Percentiles rank a stretch among this genome's conserved stretches.
These are phyloP conservation scores for Hybos culiciformis DNA, from an alignment of 2,888 invertebrate genomes.

Conservation along the genomic window DNA sequence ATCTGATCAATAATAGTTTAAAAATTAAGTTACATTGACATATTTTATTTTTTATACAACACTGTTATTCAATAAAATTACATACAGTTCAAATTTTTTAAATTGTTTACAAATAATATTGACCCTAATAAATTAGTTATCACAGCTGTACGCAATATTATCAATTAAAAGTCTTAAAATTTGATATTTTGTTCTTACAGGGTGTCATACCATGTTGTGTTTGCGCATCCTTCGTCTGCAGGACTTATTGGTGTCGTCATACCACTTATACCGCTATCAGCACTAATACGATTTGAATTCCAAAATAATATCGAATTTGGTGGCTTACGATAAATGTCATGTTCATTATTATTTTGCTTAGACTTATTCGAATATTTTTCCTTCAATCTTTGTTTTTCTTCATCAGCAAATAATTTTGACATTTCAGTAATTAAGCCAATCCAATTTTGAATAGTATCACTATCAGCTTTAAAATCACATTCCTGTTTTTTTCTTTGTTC, in stretches of 20 bases:
- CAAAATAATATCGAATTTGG: conserved; percentile 28
- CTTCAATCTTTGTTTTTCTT: conserved; percentile 28
- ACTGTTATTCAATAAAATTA: too few species aligned
- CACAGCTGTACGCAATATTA: too few species aligned
- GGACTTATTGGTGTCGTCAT: conserved; percentile 24
- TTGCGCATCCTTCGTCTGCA: conserved; percentile 20
- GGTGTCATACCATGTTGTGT: conserved; percentile 32
- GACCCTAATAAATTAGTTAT: too few species aligned
- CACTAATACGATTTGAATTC: conserved; percentile 33
- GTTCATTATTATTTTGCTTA: conserved; percentile 20
- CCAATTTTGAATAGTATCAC: conserved; percentile 25
- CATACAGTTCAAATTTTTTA: too few species aligned
- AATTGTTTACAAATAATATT: too few species aligned
- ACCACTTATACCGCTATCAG: conserved; percentile 32
- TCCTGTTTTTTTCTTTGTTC: conserved; percentile 32
- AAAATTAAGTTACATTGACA: too few species aligned
- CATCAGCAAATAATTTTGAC: conserved; percentile 26
- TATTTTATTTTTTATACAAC: too few species aligned
- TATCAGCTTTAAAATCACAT: conserved; percentile 29
- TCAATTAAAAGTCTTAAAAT: too few species aligned
- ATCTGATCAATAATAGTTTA: too few species aligned
- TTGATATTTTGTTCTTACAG: conserved; percentile 13
- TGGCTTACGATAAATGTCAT: conserved; percentile 27
- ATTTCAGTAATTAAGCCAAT: conserved; percentile 30
- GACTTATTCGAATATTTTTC: conserved; percentile 21